Base-by-base conservation (phyloP, 1,140 invertebrate species). In the Bombus pyrosoma region DNA sequence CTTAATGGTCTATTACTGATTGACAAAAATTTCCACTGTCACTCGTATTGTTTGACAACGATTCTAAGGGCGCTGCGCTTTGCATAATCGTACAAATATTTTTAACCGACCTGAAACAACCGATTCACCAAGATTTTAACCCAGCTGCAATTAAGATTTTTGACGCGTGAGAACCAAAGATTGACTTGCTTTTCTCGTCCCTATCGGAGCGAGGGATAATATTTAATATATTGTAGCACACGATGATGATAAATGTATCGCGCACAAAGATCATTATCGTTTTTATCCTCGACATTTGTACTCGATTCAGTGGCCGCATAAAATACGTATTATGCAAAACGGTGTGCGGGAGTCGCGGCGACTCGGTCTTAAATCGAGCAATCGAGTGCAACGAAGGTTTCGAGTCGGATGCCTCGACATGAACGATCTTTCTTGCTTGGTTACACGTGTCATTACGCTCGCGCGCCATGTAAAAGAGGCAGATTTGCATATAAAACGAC, bases 291-390 rank as follows among this genome's bases (percentile, higher is more conserved):
- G 25, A 9, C 25, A 71, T 76, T 53, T 47, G n/a, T 74, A 43
- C 41, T 28, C 47, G 74, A 71, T 43, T 71, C 64, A 15, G 28
- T 47, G 75, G 25, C 22, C 75, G 66, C 82, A 59, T 78, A 71
- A 78, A 79, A 84, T 79, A 68, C 59, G 10, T 75, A 83, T 83
- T 76, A 83, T 83, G 81, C 72, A 32, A 83, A 83, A 53, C n/a
- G 34, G 13, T 25, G 13, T 9, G 57, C 39, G 34, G 41, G 59
- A 82, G n/a, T 13, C 22, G 39, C 57, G n/a, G 22, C 34, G 68
- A 34, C 34, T 59, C 37, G 34, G 8, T 62, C 80, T 76, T 59
- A 75, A 83, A 66, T 76, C 82, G 64, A 71, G 74, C 75, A 43
- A 84, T 78, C 82, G 75, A 59, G 9, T 22, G 73, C 64, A 25